Conservation (phyloP, 2,888 invertebrate species). For the Abrostola tripartita region DNA sequence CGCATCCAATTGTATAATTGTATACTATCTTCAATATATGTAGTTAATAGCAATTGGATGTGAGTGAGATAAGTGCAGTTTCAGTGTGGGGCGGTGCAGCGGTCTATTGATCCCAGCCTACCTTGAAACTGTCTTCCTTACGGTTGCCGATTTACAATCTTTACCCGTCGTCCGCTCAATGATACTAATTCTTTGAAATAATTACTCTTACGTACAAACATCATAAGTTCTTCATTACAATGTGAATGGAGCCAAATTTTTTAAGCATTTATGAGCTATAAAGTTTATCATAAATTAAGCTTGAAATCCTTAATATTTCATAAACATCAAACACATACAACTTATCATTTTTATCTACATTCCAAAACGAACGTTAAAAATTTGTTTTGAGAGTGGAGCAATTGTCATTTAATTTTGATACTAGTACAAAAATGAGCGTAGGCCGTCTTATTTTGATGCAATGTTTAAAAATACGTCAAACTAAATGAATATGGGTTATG, state of each 20-base stretch:
- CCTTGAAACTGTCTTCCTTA: too few species aligned
- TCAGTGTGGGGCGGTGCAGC: too few species aligned
- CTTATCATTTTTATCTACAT: neutral
- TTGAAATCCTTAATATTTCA: conserved; percentile 11
- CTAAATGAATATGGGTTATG: conserved; percentile 19
- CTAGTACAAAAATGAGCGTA: conserved; percentile 6
- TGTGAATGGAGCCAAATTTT: conserved; percentile 18
- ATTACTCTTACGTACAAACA: neutral
- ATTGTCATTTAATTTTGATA: conserved; percentile 14
- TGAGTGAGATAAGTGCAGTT: too few species aligned
- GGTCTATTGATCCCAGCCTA: too few species aligned
- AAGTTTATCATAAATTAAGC: conserved; percentile 32
- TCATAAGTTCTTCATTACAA: neutral
- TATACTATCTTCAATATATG: too few species aligned
- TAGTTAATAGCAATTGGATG: too few species aligned
- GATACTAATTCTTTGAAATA: too few species aligned
- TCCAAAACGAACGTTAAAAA: conserved; percentile 3
- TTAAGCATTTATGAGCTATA: conserved; percentile 24
- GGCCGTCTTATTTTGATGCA: conserved; percentile 23
- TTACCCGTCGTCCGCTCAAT: too few species aligned
- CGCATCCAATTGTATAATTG: too few species aligned
- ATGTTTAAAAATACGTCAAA: conserved; percentile 26
- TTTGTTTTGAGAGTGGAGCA: neutral
- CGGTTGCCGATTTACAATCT: too few species aligned
- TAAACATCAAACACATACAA: conserved; percentile 13